These are phyloP conservation scores for Magallana ariakensis DNA, from an alignment of 1,140 invertebrate species.

Conservation along the genomic window DNA sequence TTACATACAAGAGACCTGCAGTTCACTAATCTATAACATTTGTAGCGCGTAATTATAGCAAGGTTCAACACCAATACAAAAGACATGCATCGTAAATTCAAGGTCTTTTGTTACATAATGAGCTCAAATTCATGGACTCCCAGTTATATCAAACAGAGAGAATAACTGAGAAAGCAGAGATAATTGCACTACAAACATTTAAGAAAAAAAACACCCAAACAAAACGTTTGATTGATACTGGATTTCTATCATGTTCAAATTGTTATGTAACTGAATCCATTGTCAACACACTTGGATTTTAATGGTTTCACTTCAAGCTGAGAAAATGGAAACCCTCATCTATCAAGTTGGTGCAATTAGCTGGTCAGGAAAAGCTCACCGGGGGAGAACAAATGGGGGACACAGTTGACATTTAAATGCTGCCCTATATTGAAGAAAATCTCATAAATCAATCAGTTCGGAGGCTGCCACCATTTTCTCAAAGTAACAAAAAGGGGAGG, in stretches of 20 bases:
- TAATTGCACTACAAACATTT: not conserved
- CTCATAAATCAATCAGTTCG: not conserved
- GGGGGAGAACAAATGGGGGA: not conserved
- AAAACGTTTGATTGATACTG: not conserved
- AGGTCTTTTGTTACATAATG: too few species aligned
- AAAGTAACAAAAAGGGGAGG: not conserved
- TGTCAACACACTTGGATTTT: not conserved
- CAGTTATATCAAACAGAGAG: too few species aligned
- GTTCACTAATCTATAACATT: too few species aligned
- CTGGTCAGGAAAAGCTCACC: not conserved
- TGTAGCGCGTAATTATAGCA: too few species aligned
- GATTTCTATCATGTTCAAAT: not conserved
- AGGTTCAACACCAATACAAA: too few species aligned
- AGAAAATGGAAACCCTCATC: not conserved
- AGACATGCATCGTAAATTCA: too few species aligned
- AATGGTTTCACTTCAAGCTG: not conserved
- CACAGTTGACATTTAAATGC: conserved; percentile 5
- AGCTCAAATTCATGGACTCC: too few species aligned
- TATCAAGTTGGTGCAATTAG: not conserved
- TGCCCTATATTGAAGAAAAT: not conserved
- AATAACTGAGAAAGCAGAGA: not conserved
- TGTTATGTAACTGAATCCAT: not conserved
- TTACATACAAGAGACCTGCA: too few species aligned
- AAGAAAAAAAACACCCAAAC: not conserved
- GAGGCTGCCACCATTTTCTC: not conserved